phyloP scores from a whole-genome alignment of 2,113 vertebrate genomes.

The Corythornis cristatus region DNA sequence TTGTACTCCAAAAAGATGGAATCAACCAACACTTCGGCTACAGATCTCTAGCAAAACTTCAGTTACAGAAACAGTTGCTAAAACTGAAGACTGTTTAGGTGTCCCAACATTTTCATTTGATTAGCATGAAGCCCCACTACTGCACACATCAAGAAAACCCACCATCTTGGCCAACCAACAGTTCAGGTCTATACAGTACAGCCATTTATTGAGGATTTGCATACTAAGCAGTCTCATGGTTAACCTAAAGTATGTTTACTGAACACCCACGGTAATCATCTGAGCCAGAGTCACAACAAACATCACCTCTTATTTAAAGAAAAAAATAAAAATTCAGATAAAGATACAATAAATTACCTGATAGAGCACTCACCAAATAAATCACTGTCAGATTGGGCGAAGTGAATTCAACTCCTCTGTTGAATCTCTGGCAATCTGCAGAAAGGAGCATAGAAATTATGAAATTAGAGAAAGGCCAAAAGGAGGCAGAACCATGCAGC shows the following conservation, averaged over 20 bases:
- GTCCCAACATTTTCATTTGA: not conserved
- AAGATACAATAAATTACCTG: not conserved
- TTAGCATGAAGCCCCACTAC: not conserved
- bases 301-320: not conserved
- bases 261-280: not conserved
- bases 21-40: not conserved
- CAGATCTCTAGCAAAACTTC: not conserved
- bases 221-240: not conserved
- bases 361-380: not conserved
- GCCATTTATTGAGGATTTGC: not conserved
- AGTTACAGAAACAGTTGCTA: not conserved
- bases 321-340: not conserved
- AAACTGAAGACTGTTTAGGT: not conserved
- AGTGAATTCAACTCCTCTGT: not conserved
- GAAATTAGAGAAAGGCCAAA: not conserved
- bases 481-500: not conserved
- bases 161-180: not conserved
- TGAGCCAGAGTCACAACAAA: not conserved
- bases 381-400: not conserved
- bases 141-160: not conserved
- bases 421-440: constrained; percentile 1
- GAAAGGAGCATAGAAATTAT: not conserved
- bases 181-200: not conserved
- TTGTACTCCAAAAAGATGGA: not conserved
- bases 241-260: not conserved